Conservation (phyloP, 2,797 vertebrate species). For the Micrastur ruficollis region DNA sequence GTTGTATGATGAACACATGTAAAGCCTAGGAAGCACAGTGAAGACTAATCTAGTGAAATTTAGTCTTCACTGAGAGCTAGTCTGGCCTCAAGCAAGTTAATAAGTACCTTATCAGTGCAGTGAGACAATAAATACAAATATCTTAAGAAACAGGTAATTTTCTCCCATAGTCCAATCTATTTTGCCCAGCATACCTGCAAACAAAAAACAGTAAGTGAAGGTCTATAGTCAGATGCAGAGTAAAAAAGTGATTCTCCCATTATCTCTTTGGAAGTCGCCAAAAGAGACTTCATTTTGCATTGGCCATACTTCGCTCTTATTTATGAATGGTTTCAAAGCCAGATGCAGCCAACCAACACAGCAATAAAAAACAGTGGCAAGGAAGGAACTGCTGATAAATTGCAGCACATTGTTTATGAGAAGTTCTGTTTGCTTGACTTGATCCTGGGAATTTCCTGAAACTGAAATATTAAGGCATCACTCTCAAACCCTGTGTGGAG, state of each 20-base stretch:
- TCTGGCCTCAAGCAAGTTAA: not conserved
- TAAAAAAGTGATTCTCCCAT: not conserved
- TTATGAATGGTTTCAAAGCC: not conserved
- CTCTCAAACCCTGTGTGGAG: not conserved
- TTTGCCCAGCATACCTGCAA: not conserved
- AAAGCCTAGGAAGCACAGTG: not conserved
- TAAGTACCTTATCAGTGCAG: not conserved
- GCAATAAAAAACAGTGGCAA: not conserved
- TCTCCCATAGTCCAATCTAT: not conserved
- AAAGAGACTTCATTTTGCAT: not conserved
- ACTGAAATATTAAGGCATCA: not conserved
- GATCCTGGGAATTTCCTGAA: not conserved
- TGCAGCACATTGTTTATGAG: not conserved
- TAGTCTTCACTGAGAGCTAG: not conserved
- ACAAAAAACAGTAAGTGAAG: not conserved
- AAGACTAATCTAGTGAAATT: not conserved
- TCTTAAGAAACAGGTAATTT: not conserved
- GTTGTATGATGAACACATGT: not conserved
- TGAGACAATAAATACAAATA: not conserved
- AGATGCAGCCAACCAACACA: not conserved
- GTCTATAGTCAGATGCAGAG: not conserved
- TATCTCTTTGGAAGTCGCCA: not conserved
- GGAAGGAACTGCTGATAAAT: not conserved
- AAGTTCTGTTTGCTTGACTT: not conserved
- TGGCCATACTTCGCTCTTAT: not conserved